Conservation (phyloP, 1,140 invertebrate species). For the Agraylea sexmaculata region DNA sequence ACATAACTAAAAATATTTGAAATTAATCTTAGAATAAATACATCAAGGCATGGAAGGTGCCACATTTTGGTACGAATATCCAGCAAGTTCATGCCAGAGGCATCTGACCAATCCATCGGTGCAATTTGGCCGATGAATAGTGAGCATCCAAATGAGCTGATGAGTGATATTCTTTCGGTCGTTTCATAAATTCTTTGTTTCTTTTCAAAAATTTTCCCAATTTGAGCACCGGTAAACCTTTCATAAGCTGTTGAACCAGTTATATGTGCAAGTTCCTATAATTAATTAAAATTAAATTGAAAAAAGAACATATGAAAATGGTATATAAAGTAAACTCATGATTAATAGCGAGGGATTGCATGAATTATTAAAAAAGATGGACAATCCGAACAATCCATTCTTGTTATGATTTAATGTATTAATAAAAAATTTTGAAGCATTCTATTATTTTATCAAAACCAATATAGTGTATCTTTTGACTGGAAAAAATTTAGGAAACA, state of each 20-base stretch:
- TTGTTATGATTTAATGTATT: too few relatives aligned
- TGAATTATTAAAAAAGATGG: too few relatives aligned
- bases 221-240: constrained; percentile 88
- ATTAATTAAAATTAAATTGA: too few relatives aligned
- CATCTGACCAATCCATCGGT: constrained; percentile 84
- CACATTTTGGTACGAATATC: constrained; percentile 73
- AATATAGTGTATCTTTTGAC: too few relatives aligned
- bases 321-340: too few relatives aligned
- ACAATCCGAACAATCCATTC: too few relatives aligned
- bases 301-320: too few relatives aligned
- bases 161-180: constrained; percentile 81
- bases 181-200: constrained; percentile 63
- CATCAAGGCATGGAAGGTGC: constrained; percentile 63
- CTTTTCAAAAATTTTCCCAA: constrained; percentile 72
- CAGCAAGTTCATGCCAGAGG: constrained; percentile 93
- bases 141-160: constrained; percentile 86
- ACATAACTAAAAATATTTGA: constrained; percentile 6
- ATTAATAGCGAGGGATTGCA: too few relatives aligned
- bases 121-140: constrained; percentile 83
- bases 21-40: constrained; percentile 18
- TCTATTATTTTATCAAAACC: too few relatives aligned
- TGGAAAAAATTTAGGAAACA: too few relatives aligned
- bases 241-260: constrained; percentile 91
- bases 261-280: constrained; percentile 63
- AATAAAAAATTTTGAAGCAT: too few relatives aligned